Evolutionary conservation across 2,888 invertebrate species (phyloP).

Genomic region (Folsomia candida): DNA sequence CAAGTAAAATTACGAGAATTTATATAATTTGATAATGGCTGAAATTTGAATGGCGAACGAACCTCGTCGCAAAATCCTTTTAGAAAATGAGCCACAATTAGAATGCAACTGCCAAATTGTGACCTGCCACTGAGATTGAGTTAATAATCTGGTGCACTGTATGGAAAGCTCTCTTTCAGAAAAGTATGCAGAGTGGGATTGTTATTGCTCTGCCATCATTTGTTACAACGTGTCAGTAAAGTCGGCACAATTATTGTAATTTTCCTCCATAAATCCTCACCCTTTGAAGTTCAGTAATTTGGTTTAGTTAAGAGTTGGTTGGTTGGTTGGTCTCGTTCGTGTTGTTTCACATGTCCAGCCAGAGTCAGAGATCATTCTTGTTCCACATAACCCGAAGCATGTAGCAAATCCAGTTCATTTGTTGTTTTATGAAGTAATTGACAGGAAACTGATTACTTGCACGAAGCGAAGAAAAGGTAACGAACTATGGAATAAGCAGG

Average conservation of each 20-base stretch:
- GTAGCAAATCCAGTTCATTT: neutral
- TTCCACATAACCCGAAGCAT: neutral
- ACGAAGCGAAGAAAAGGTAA: neutral
- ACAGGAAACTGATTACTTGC: slow-evolving; percentile 8
- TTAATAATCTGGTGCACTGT: no score
- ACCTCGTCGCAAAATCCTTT: no score
- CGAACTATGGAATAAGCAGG: neutral
- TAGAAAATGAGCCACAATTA: no score
- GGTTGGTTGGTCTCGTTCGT: neutral
- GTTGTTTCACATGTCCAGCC: neutral
- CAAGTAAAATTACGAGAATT: no score
- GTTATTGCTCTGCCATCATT: slow-evolving; percentile 11
- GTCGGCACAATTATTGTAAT: slow-evolving; percentile 41
- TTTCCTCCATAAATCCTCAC: slow-evolving; percentile 35
- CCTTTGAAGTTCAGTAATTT: slow-evolving; percentile 7
- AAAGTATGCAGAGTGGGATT: no score
- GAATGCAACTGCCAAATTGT: no score
- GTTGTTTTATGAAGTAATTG: neutral
- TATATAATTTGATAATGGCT: no score
- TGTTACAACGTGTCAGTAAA: slow-evolving; percentile 21
- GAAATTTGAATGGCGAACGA: no score
- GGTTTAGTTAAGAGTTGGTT: neutral
- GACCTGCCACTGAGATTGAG: no score
- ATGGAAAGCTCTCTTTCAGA: no score
- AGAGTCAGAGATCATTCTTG: neutral